Base-by-base conservation (phyloP, 2,888 invertebrate species). In the Rhaphigaster nebulosa region DNA sequence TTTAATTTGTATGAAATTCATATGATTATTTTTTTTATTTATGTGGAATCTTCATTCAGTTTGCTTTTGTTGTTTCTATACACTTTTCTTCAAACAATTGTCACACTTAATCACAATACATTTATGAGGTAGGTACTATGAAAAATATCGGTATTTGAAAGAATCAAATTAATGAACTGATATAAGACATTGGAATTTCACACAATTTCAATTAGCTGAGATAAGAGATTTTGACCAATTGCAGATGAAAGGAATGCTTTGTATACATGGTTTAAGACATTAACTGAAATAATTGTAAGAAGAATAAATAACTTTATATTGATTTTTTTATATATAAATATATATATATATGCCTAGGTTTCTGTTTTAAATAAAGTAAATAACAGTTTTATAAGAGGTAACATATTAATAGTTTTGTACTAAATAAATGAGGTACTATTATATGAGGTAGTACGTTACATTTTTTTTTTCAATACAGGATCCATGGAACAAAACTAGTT, bases 321-420 rank as follows among this genome's bases (percentile, higher is more conserved):
- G 84, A 84, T 84, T 84, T 26, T 45, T 84, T 29, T 84, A 26
- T 84, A 45, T 45, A 41, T 84, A 84, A n/a, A 45, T 84, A 84
- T 84, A 41, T 76, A 70, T 76, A 13, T 70, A 76, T 80, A 84
- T 84, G n/a, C n/a, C 41, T 45, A 45, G 26, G 1, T 45, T n/a
- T 45, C 26, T 45, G 80, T 45, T 84, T 41, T 84, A 84, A 84
- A 84, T n/a, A 84, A 45, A 45, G 45, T 84, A 45, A 12, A 84
- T 84, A 45, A 84, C 84, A 84, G 45, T 45, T 10, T 84, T 84
- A 45, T 45, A 84, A 45, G 45, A 84, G 84, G 84, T 84, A 84
- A 84, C 84, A 84, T n/a, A 84, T 84, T 41, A 84, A 84, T 45
- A 84, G 41, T 84, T 88, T 88, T 88, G 88, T 88, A 88, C 88